Conservation (phyloP, 2,888 invertebrate species). For the Monoplex corrugatus region DNA sequence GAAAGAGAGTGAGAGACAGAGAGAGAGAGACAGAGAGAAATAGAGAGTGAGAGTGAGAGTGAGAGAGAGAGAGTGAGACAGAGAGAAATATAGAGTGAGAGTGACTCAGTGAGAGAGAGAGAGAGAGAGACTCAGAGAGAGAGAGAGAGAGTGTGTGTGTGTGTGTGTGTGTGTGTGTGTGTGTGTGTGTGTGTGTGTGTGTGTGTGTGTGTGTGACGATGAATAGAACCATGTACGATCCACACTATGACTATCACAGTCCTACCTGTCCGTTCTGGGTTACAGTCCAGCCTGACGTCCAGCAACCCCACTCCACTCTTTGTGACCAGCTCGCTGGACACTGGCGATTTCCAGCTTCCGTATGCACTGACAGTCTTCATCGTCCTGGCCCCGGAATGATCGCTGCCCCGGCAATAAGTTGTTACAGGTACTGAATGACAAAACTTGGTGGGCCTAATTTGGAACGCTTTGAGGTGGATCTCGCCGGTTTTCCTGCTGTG, state of each 20-base stretch:
- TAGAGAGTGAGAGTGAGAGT: background rate
- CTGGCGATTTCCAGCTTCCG: slow-evolving; percentile 77
- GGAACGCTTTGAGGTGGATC: no score
- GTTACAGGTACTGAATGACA: background rate
- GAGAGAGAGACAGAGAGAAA: background rate
- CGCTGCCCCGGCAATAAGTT: background rate
- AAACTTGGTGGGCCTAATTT: no score
- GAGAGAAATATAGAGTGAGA: background rate
- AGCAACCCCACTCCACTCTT: slow-evolving; percentile 70
- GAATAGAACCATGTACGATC: background rate
- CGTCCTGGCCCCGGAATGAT: background rate
- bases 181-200: no score
- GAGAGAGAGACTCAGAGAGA: background rate
- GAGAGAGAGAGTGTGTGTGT: background rate
- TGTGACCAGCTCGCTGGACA: slow-evolving; percentile 69
- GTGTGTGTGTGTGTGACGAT: no score
- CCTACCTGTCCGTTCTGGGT: slow-evolving; percentile 62
- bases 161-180: no score
- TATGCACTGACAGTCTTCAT: slow-evolving; percentile 60
- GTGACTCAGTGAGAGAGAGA: background rate
- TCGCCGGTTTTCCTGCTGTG: no score
- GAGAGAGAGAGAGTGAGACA: background rate
- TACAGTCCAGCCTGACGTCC: slow-evolving; percentile 70
- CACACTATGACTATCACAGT: background rate
- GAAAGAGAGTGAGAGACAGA: slow-evolving; percentile 41